Percentiles rank a stretch among this genome's conserved stretches.
Conservation (phyloP, 2,797 vertebrate species). For the Megalops cyprinoides region DNA sequence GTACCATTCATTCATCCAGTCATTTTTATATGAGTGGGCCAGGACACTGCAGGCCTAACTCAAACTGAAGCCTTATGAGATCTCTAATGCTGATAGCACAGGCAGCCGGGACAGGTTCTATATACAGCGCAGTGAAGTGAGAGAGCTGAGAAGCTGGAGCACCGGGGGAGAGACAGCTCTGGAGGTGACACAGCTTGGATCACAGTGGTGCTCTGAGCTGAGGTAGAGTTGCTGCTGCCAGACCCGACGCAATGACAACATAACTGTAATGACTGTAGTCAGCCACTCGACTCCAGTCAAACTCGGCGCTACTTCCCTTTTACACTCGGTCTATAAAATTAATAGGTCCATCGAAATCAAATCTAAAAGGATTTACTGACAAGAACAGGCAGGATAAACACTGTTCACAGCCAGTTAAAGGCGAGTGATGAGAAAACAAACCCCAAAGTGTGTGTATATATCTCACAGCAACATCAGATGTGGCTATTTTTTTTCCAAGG, state of each 20-base stretch:
- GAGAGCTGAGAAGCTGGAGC: constrained; percentile 38
- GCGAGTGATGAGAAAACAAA: neutral
- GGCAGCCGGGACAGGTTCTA: constrained; percentile 35
- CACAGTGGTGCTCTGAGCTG: neutral
- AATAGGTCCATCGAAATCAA: neutral
- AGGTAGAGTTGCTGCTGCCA: neutral
- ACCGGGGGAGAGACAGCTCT: constrained; percentile 14
- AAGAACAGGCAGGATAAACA: neutral
- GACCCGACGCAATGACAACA: neutral
- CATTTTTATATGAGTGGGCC: neutral
- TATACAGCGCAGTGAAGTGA: neutral
- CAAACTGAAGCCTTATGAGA: constrained; percentile 33
- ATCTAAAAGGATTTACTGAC: neutral
- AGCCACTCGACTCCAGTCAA: neutral
- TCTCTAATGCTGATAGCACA: constrained; percentile 31
- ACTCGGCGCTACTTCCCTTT: neutral
- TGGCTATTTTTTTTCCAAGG: neutral
- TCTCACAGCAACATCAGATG: neutral
- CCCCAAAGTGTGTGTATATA: neutral
- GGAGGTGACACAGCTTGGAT: constrained; percentile 31
- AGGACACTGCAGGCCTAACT: constrained; percentile 41
- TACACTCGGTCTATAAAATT: constrained; percentile 1
- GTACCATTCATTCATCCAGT: neutral
- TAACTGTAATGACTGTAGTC: neutral
- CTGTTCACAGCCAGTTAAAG: neutral